Evolutionary conservation across 2,888 invertebrate species (phyloP), one percentile per base, ranked within the genome.

Genomic region (Nomada ferruginata): DNA sequence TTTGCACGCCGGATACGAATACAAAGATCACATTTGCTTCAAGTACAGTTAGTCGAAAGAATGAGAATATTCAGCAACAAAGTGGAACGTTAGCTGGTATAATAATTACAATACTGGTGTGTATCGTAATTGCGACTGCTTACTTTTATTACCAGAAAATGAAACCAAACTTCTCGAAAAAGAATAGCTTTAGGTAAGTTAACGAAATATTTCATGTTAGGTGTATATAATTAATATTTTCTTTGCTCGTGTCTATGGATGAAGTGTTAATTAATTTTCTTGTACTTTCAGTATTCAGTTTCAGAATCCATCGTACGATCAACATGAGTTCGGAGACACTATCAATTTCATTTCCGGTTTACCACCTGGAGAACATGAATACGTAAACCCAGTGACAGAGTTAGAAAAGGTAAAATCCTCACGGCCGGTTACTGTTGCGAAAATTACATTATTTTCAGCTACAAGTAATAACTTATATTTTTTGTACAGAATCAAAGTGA

Each of bases 341-440:
- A 61, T 85, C 47, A 82, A 87, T 71, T 80, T 81, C 26, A 26
- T 85, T 68, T 82, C 89, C 15, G 71, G 89, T 42, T 77, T 93
- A 44, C 82, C 89, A 52, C 91, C 93, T 3, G 92, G 92, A 20
- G 89, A 92, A 72, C 93, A 94, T 73, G 92, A 93, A 72, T 94
- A 93, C 76, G 71, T 88, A 23, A 94, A 94, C 87, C 94, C 93
- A 10, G 42, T 85, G 36, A 74, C 23, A 3, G 74, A 81, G 61
- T 76, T 86, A 44, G 18, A 81, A 23, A 79, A 79, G 72, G 76
- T 76, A 74, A 63, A 52, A 44, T 36, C 61, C 2, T 26, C n/a
- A 57, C n/a, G 11, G 36, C 47, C 18, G 1, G 50, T n/a, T 47
- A 5, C 4, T 52, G 4, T 42, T 60, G 9, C 44, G 29, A 52